Percentiles rank a stretch among this genome's conserved stretches.
Conservation (phyloP, 1,140 invertebrate species). For the Ptiloglossa arizonensis region DNA sequence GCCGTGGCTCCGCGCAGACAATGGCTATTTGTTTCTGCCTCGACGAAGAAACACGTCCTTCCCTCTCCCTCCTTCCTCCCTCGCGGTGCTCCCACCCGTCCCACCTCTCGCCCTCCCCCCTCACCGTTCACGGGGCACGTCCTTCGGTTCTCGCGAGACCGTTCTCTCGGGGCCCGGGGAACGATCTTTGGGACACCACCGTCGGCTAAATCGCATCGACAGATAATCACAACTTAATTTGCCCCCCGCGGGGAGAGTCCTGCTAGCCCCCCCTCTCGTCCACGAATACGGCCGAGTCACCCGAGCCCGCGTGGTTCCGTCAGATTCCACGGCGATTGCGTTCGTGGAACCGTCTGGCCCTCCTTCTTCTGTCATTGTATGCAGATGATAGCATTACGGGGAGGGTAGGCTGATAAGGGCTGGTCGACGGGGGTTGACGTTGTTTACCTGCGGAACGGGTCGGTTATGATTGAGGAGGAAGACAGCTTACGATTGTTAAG, state of each 20-base stretch:
- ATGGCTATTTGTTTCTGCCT: constrained; percentile 82
- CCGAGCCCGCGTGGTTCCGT: background rate
- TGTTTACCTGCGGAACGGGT: too few species aligned
- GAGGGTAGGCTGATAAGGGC: background rate
- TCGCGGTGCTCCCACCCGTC: background rate
- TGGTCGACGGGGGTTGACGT: background rate
- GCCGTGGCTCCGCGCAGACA: constrained; percentile 76
- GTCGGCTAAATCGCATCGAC: constrained; percentile 80
- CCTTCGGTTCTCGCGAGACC: constrained; percentile 15
- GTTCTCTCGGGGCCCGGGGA: constrained; percentile 14
- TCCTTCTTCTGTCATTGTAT: constrained; percentile 69
- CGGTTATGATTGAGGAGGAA: too few species aligned
- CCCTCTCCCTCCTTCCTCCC: constrained; percentile 40
- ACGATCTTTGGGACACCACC: constrained; percentile 50
- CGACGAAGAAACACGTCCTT: constrained; percentile 61
- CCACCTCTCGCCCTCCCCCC: constrained; percentile 10
- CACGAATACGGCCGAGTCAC: constrained; percentile 58
- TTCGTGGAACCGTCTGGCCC: constrained; percentile 48
- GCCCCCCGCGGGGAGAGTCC: constrained; percentile 74
- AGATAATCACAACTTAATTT: constrained; percentile 82
- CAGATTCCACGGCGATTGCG: background rate
- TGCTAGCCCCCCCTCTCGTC: constrained; percentile 45
- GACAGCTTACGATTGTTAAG: too few species aligned
- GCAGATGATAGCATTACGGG: constrained; percentile 62
- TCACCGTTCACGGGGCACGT: background rate